phyloP scores from a whole-genome alignment of 2,888 invertebrate genomes.

The Meteorus colon region DNA sequence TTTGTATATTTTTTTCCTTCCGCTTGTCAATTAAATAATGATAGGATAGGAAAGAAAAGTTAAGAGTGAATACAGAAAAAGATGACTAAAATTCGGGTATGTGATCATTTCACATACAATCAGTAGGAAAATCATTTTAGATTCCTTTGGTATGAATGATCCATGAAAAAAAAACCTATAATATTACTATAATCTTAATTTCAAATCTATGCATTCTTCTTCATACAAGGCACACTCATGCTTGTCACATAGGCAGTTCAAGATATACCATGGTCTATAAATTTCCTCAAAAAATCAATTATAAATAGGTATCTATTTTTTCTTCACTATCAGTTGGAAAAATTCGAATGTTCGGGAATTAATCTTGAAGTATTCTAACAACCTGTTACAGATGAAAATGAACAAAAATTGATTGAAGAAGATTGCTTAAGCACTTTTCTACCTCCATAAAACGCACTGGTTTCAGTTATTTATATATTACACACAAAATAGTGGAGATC shows the following conservation, averaged over 20 bases:
- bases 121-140: constrained; percentile 30
- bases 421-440: not conserved
- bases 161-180: constrained; percentile 39
- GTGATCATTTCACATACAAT: constrained; percentile 28
- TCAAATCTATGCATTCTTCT: constrained; percentile 10
- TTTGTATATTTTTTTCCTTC: constrained; percentile 33
- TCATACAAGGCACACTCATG: constrained; percentile 17
- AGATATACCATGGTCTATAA: not conserved
- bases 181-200: constrained; percentile 1
- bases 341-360: not conserved
- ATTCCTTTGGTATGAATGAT: constrained; percentile 53
- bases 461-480: constrained; percentile 30
- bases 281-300: constrained; percentile 8
- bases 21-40: constrained; percentile 21
- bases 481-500: constrained; percentile 42
- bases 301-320: not conserved
- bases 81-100: constrained; percentile 38
- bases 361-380: not conserved
- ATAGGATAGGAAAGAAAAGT: constrained; percentile 22
- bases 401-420: not conserved
- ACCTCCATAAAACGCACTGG: not conserved
- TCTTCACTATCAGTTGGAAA: not conserved
- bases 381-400: constrained; percentile 8
- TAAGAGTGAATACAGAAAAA: constrained; percentile 10
- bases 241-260: constrained; percentile 3